phyloP scores from a whole-genome alignment of 2,888 invertebrate genomes.

The Lochmaea capreae region DNA sequence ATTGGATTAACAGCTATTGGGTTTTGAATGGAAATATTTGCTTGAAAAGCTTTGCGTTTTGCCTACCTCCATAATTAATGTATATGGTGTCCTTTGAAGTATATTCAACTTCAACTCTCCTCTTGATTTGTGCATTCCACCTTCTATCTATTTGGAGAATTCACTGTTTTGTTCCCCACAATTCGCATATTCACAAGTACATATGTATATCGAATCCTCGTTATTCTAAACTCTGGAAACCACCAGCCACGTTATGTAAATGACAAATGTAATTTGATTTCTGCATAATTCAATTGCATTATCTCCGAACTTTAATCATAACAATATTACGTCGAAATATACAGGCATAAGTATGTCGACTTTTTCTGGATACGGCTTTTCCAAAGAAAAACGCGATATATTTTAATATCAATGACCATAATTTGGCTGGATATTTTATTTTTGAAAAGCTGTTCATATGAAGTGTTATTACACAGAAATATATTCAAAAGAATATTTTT shows the following conservation, averaged over 20 bases:
- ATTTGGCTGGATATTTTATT: no score
- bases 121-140: neutral
- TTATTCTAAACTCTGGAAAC: neutral
- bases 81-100: neutral
- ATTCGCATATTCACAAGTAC: neutral
- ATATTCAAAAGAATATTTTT: no score
- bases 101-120: neutral
- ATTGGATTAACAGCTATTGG: no score
- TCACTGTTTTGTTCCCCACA: neutral
- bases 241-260: neutral
- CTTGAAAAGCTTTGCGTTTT: no score
- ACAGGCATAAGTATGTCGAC: no score
- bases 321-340: neutral
- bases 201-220: slow-evolving; percentile 1
- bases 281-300: slow-evolving; percentile 1
- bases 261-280: slow-evolving; percentile 2
- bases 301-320: neutral
- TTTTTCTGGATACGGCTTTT: no score
- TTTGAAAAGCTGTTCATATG: no score
- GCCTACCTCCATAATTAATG: no score
- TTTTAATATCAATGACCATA: no score
- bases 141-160: neutral
- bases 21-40: no score
- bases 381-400: no score
- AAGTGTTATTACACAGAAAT: no score